phyloP scores from a whole-genome alignment of 1,140 invertebrate genomes.

The Lepidotrigona ventralis region DNA sequence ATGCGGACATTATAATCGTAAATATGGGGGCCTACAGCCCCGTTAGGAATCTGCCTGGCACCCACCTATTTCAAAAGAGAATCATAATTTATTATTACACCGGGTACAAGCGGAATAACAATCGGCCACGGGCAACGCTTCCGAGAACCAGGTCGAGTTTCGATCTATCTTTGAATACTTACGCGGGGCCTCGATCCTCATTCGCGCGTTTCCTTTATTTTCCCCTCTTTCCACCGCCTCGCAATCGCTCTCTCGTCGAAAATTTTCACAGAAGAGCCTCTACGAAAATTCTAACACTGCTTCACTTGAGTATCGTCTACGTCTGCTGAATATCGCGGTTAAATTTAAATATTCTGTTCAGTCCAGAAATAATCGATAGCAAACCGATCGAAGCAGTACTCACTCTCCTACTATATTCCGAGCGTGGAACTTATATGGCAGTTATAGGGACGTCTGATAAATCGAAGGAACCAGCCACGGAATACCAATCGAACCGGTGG shows the following conservation, averaged over 20 bases:
- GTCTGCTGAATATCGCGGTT: not conserved
- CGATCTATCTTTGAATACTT: slow-evolving; percentile 66
- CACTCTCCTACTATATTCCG: slow-evolving; percentile 63
- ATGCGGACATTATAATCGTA: slow-evolving; percentile 79
- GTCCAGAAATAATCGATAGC: not conserved
- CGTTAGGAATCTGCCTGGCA: slow-evolving; percentile 75
- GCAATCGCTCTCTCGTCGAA: not conserved
- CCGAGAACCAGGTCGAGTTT: slow-evolving; percentile 59
- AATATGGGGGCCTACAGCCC: slow-evolving; percentile 70
- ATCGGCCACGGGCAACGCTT: slow-evolving; percentile 49
- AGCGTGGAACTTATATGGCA: slow-evolving; percentile 68
- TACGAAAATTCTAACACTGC: not conserved
- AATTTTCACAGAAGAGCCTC: not conserved
- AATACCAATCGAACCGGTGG: slow-evolving; percentile 75
- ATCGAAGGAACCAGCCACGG: slow-evolving; percentile 68
- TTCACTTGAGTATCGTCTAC: not conserved
- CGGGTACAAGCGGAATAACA: slow-evolving; percentile 68
- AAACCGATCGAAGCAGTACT: not conserved
- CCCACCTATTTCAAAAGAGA: slow-evolving; percentile 71
- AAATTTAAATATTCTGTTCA: not conserved
- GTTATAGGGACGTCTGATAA: slow-evolving; percentile 71
- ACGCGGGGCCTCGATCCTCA: slow-evolving; percentile 45
- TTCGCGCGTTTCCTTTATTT: slow-evolving; percentile 38
- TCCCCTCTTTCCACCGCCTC: not conserved
- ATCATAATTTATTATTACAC: slow-evolving; percentile 76